These are phyloP conservation scores for Leptinotarsa peninsularis DNA, from an alignment of 2,888 invertebrate species.

Conservation along the genomic window DNA sequence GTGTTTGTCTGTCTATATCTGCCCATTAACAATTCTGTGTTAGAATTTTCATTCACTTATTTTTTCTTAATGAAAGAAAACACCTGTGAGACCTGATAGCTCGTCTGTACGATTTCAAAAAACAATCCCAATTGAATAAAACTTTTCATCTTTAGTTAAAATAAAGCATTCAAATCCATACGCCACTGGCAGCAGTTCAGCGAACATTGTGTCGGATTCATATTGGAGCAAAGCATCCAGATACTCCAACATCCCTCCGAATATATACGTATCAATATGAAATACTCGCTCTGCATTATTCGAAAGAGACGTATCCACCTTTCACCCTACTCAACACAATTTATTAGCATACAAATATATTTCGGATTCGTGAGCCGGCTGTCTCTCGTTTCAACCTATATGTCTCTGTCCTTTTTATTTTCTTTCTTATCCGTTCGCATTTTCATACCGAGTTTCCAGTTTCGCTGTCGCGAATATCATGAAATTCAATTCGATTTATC, in stretches of 20 bases:
- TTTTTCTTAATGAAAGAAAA: no score
- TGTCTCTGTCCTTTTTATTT: conserved; percentile 17
- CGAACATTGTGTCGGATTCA: not conserved
- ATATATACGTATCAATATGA: conserved; percentile 16
- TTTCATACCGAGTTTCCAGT: conserved; percentile 21
- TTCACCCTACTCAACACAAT: conserved; percentile 33
- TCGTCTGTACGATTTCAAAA: no score
- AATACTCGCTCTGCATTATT: conserved; percentile 15
- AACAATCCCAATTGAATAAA: no score
- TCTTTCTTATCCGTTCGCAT: conserved; percentile 19
- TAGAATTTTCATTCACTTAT: no score
- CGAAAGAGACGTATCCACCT: conserved; percentile 33
- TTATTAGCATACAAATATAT: conserved; percentile 35
- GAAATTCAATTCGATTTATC: conserved; percentile 27
- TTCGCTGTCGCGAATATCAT: conserved; percentile 19
- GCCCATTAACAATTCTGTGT: no score
- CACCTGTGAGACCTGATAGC: no score
- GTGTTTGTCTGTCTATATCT: no score
- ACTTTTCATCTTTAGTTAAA: no score
- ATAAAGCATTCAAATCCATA: not conserved
- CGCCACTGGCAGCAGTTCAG: not conserved
- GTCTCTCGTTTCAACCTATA: conserved; percentile 6
- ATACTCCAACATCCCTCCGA: conserved; percentile 19
- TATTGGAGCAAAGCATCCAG: conserved; percentile 25
- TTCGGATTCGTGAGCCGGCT: conserved; percentile 22